phyloP scores from a whole-genome alignment of 2,797 vertebrate species.

The Rhabdomys pumilio region DNA sequence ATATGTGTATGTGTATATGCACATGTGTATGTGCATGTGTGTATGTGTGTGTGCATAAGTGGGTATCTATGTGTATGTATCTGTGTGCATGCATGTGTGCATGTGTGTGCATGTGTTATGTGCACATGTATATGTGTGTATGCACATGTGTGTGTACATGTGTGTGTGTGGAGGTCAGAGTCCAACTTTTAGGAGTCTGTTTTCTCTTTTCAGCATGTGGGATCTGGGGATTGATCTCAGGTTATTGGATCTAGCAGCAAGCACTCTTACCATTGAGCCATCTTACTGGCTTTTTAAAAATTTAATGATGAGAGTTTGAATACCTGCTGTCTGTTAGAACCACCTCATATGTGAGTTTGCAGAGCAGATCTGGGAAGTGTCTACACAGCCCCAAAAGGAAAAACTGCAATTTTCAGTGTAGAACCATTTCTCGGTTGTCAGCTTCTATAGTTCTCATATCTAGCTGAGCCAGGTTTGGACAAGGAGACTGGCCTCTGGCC shows the following conservation, averaged over 20 bases:
- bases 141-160: not conserved
- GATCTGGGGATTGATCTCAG: not conserved
- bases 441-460: not conserved
- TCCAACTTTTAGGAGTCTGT: not conserved
- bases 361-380: not conserved
- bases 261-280: not conserved
- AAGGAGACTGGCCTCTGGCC: constrained; percentile 50
- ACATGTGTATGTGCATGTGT: not conserved
- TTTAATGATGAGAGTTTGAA: not conserved
- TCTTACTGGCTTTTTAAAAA: not conserved
- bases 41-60: not conserved
- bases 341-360: not conserved
- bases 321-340: not conserved
- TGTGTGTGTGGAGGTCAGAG: not conserved
- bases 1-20: not conserved
- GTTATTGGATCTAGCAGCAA: too few species aligned
- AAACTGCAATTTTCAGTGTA: not conserved
- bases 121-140: fast-evolving
- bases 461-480: not conserved
- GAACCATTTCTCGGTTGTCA: constrained; percentile 18
- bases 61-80: not conserved
- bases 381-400: not conserved
- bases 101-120: not conserved
- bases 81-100: not conserved
- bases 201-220: not conserved